Evolutionary conservation across 2,113 vertebrate species (phyloP).

Genomic region (Stercorarius parasiticus): DNA sequence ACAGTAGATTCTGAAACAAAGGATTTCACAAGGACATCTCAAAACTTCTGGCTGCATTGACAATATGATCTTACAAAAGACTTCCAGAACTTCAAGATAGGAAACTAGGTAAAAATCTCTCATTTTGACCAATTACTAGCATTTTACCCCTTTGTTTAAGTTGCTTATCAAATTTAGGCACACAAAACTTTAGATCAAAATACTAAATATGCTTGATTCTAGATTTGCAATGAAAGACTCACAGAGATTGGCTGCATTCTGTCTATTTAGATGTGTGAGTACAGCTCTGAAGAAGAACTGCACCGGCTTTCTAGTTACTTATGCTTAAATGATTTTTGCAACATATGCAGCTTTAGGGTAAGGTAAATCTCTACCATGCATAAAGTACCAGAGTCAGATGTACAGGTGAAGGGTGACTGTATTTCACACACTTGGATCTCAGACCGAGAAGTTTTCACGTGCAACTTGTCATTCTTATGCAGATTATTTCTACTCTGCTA

Average conservation of each 20-base stretch:
- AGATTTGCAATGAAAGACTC: background rate
- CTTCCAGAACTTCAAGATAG: background rate
- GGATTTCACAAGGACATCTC: background rate
- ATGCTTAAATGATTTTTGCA: background rate
- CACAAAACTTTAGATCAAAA: background rate
- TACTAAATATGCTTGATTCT: background rate
- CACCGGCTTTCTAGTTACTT: background rate
- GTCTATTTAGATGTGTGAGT: background rate
- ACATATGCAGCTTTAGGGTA: background rate
- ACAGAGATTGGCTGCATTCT: background rate
- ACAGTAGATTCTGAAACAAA: conserved; percentile 66
- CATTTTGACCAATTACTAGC: background rate
- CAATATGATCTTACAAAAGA: background rate
- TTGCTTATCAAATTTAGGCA: background rate
- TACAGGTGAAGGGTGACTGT: background rate
- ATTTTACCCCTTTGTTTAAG: background rate
- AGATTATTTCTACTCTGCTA: background rate
- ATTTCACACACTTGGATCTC: background rate
- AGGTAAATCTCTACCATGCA: background rate
- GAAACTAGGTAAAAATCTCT: background rate
- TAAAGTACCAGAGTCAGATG: background rate
- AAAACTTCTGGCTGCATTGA: background rate
- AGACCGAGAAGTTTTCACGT: background rate
- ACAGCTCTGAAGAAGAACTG: background rate
- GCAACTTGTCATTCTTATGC: background rate